A percentile compares a stretch with the other conserved stretches of the same genome.
Evolutionary conservation across 2,797 vertebrate genomes (phyloP).

Genomic region (Hemibagrus guttatus): DNA sequence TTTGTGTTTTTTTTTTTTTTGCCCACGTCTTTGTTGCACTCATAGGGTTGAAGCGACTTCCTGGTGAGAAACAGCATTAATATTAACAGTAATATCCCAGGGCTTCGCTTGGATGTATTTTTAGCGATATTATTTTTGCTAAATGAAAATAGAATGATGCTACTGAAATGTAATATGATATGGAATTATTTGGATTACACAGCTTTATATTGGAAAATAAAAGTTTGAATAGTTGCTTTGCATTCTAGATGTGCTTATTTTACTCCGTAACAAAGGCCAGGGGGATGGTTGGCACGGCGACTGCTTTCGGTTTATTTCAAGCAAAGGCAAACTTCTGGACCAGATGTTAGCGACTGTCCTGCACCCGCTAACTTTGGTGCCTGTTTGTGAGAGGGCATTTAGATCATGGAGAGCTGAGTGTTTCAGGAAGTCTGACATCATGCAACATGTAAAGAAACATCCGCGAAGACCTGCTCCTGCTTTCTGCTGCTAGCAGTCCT

Average conservation of each 20-base stretch:
- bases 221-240: slow-evolving; percentile 26
- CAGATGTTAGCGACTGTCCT: not conserved
- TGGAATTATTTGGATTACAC: slow-evolving; percentile 14
- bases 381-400: not conserved
- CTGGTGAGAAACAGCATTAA: not conserved
- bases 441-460: not conserved
- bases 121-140: slow-evolving; percentile 32
- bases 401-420: not conserved
- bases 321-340: not conserved
- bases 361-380: not conserved
- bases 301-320: not conserved
- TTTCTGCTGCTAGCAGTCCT: not conserved
- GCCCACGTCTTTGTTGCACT: not conserved
- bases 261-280: not conserved
- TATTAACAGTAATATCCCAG: slow-evolving; percentile 4
- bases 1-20: not conserved
- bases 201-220: slow-evolving; percentile 40
- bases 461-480: not conserved
- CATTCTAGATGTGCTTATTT: not conserved
- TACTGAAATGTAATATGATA: slow-evolving; percentile 27
- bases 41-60: not conserved
- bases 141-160: not conserved
- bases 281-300: not conserved
- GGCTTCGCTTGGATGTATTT: slow-evolving; percentile 10
- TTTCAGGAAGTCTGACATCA: not conserved